Conservation (phyloP, 2,888 invertebrate genomes). For the Dasypolia templi region DNA sequence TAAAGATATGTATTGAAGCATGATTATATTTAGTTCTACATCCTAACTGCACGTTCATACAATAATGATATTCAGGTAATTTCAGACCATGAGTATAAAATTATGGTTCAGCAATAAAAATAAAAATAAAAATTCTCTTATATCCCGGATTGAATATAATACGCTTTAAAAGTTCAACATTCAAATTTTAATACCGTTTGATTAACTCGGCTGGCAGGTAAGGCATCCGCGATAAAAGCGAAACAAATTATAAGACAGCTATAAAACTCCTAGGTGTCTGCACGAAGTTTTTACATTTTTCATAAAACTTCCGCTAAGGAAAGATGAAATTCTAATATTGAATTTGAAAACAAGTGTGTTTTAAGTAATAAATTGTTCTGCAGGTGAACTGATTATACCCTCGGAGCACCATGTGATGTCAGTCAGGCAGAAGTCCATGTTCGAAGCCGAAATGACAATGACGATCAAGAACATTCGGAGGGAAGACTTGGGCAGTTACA, state of each 20-base stretch:
- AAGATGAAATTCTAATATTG: conserved; percentile 89
- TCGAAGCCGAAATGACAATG: conserved; percentile 96
- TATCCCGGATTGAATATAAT: conserved; percentile 60
- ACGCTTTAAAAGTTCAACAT: conserved; percentile 62
- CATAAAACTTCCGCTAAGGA: conserved; percentile 86
- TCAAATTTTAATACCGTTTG: conserved; percentile 75
- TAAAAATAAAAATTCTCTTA: conserved; percentile 46
- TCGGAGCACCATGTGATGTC: conserved; percentile 95
- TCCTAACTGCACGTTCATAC: background rate
- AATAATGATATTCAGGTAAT: conserved; percentile 26
- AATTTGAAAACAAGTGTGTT: conserved; percentile 87
- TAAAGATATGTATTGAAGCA: background rate
- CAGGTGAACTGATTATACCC: conserved; percentile 96
- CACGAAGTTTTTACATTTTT: conserved; percentile 89
- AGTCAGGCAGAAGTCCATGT: conserved; percentile 93
- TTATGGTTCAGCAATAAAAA: conserved; percentile 42
- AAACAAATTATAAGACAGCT: conserved; percentile 89
- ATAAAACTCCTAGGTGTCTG: conserved; percentile 89
- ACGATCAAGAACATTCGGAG: conserved; percentile 94
- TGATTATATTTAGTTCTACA: background rate
- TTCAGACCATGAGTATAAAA: conserved; percentile 35
- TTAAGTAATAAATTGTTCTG: conserved; percentile 84
- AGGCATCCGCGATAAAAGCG: conserved; percentile 84
- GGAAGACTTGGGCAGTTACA: conserved; percentile 95
- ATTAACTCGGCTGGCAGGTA: conserved; percentile 75